phyloP scores from a whole-genome alignment of 1,140 invertebrate genomes.

The Onthophagus taurus region DNA sequence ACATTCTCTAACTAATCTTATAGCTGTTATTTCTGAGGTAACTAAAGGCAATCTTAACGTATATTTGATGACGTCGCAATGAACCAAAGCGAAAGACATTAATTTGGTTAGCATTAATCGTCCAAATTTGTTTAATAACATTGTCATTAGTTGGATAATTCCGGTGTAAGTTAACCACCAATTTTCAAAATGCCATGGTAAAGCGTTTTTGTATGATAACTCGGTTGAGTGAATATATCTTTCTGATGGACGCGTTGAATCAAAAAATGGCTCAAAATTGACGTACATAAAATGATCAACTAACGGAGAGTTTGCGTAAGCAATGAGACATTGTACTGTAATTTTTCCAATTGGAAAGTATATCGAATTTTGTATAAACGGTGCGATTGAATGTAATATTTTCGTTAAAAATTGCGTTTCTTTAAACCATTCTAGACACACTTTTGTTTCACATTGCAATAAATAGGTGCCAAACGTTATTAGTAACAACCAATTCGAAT shows the following conservation, averaged over 20 bases:
- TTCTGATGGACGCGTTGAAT: conserved; percentile 4
- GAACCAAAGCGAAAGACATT: conserved; percentile 2
- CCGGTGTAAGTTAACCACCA: conserved; percentile 9
- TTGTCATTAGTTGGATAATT: conserved; percentile 1
- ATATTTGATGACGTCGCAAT: background rate
- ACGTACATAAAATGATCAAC: background rate
- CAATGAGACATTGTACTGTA: conserved; percentile 6
- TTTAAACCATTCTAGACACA: background rate
- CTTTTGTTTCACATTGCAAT: background rate
- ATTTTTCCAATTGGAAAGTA: conserved; percentile 6
- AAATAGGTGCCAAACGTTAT: conserved; percentile 1
- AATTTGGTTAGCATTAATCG: background rate
- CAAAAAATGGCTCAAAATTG: conserved; percentile 3
- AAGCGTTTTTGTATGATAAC: background rate
- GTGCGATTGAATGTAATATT: background rate
- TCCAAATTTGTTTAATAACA: conserved; percentile 1
- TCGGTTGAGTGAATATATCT: background rate
- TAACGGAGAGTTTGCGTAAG: conserved; percentile 1
- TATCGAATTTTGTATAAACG: background rate
- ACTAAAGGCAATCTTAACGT: background rate
- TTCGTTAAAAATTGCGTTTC: background rate
- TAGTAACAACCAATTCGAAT: conserved; percentile 6
- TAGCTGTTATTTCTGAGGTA: background rate
- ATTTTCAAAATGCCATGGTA: conserved; percentile 8
- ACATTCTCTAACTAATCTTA: conserved; percentile 3